Evolutionary conservation across 2,888 invertebrate species (phyloP), one percentile per base, ranked within the genome.

Genomic region (Pseudococcus jackbeardsleyi): DNA sequence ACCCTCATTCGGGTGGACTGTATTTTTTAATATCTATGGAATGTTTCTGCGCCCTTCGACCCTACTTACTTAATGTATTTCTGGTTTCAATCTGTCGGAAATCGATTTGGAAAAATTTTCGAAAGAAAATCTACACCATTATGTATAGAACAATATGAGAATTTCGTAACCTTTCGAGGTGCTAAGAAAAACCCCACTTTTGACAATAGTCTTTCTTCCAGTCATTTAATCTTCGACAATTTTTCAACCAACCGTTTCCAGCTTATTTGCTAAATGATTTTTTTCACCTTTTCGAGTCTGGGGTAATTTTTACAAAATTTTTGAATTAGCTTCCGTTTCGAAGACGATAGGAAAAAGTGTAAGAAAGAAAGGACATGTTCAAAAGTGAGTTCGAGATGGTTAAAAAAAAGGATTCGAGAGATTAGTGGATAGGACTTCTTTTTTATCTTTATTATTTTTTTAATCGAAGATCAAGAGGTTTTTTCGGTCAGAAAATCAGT

Each of bases 221-320:
- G 77, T 77, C 77, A 77, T 77, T 77, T 77, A 77, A 77, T 12
- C 77, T 77, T 77, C 39, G 33, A 77, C 77, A 77, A 77, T 77
- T 77, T 77, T 17, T 17, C 26, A 33, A 33, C 26, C 77, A 7
- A 77, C 39, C 77, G 33, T 77, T 77, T 77, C 77, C 77, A 77
- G 77, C 77, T 77, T 77, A 77, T 77, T 77, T 77, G 39, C 33
- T 77, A 77, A 77, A 77, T 77, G 77, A 77, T 77, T 77, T 77
- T 77, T 77, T 77, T 39, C 7, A 50, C 50, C 39, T 77, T 39
- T 1, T 11, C 33, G 15, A 26, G 39, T 77, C 7, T 15, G 33
- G 15, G 77, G 77, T 33, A 77, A 77, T 77, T 77, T 77, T 77
- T 11, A 77, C 33, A 33, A 77, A 77, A 12, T 77, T 77, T 33